Base-by-base conservation (phyloP, 2,888 invertebrate genomes). In the Incurvaria masculella region DNA sequence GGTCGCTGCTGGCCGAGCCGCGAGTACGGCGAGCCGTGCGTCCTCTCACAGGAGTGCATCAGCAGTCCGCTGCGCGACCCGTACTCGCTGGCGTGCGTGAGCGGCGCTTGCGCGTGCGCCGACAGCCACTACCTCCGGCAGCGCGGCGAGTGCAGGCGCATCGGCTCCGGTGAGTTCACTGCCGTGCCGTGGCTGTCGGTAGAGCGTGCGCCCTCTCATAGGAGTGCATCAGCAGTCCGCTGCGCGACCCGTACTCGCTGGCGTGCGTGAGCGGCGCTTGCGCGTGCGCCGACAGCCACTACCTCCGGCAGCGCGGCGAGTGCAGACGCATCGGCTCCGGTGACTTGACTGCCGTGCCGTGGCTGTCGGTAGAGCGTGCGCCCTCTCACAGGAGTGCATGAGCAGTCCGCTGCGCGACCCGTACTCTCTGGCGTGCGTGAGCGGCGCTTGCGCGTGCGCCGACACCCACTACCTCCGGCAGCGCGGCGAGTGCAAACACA, bases 1-100 rank as follows among this genome's bases (percentile, higher is more conserved):
- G 75, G 76, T 0, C 64, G 78, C 0, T 79, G 79, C 50, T 78
- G 79, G 79, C 55, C 50, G 0, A 53, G 63, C 0, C 39, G 48
- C 0, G 61, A 57, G 16, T 65, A 57, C 40, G 72, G 69, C 0
- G 60, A 56, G 0, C 0, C 53, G 0, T 79, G 79, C 43, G 41
- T 53, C 2, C 49, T 57, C 0, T 53, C 64, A n/a, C 69, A 70
- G 27, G 64, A 79, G 49, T 79, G 79, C 21, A 42, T 68, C 14
- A 41, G 48, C 0, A n/a, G n/a, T n/a, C 39, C 45, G 0, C 55
- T 69, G 0, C 52, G 64, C 1, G 66, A 73, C 44, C 73, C 74
- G 0, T 66, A 56, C 57, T 66, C 63, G 38, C 42, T 78, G 59
- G 52, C 40, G 1, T 79, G 79, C 27, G 45, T 18, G 4, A 23